These are phyloP conservation scores for Drosophila flavopinicola DNA, from an alignment of 2,888 invertebrate species.

Conservation along the genomic window DNA sequence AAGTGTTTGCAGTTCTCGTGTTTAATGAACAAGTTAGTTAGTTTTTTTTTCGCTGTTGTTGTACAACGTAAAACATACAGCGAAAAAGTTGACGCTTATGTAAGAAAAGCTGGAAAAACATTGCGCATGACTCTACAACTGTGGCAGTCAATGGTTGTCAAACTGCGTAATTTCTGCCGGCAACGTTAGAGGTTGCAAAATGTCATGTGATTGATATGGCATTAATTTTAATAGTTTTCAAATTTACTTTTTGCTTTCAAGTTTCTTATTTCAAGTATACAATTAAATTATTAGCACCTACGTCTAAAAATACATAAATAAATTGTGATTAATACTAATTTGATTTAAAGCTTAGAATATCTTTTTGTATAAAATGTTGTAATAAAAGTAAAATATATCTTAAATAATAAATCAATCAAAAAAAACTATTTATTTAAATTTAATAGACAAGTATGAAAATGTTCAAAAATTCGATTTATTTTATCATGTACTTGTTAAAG, in stretches of 20 bases:
- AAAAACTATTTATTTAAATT: no score
- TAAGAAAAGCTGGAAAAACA: conserved; percentile 40
- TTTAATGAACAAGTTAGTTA: conserved; percentile 72
- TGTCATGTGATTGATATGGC: conserved; percentile 10
- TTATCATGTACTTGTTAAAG: no score
- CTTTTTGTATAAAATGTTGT: no score
- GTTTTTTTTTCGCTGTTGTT: conserved; percentile 28
- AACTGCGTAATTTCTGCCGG: conserved; percentile 28
- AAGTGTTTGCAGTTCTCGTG: conserved; percentile 72
- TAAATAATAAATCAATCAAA: no score
- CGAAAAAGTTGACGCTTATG: conserved; percentile 55
- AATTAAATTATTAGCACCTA: neutral
- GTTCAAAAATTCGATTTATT: no score
- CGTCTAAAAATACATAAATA: no score
- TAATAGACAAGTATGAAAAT: no score
- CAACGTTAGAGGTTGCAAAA: conserved; percentile 19
- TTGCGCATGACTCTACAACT: conserved; percentile 29
- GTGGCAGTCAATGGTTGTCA: conserved; percentile 24
- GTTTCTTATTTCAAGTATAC: neutral
- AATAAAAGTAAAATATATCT: no score
- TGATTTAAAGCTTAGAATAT: no score
- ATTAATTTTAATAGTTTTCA: conserved; percentile 10
- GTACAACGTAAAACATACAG: conserved; percentile 13
- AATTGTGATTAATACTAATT: no score
- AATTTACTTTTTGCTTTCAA: conserved; percentile 5